Percentiles rank a stretch among this genome's conserved stretches.
Conservation (phyloP, 1,140 invertebrate species). For the Heliothis subflexa region DNA sequence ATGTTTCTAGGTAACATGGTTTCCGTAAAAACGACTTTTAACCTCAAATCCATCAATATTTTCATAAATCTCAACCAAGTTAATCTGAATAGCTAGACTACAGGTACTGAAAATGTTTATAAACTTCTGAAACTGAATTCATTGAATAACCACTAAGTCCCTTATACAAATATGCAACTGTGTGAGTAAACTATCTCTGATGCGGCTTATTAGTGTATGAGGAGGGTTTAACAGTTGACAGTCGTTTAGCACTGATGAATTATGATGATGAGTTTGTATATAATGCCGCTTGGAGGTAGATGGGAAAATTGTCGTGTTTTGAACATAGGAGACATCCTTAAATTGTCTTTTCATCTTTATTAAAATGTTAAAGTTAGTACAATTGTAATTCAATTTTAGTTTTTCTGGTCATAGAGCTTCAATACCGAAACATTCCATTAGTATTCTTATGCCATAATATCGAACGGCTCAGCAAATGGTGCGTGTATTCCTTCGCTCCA, state of each 20-base stretch:
- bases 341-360: not conserved
- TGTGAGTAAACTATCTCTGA: not conserved
- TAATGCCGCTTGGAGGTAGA: too few relatives aligned
- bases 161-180: not conserved
- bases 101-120: too few relatives aligned
- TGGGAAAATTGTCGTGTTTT: not conserved
- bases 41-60: too few relatives aligned
- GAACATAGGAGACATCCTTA: not conserved
- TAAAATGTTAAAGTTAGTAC: too few relatives aligned
- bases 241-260: not conserved
- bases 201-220: slow-evolving; percentile 1
- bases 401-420: too few relatives aligned
- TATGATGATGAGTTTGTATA: slow-evolving; percentile 5
- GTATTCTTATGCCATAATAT: slow-evolving; percentile 9
- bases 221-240: slow-evolving; percentile 1
- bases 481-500: slow-evolving; percentile 6
- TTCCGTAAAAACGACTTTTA: too few relatives aligned
- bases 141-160: not conserved
- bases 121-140: too few relatives aligned
- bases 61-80: too few relatives aligned
- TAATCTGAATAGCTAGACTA: too few relatives aligned
- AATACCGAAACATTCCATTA: not conserved
- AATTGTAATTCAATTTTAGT: too few relatives aligned
- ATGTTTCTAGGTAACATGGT: too few relatives aligned
- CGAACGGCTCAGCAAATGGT: slow-evolving; percentile 10